Evolutionary conservation across 2,113 vertebrate genomes (phyloP), one percentile per base, ranked within the genome.

Genomic region (Pituophis catenifer): DNA sequence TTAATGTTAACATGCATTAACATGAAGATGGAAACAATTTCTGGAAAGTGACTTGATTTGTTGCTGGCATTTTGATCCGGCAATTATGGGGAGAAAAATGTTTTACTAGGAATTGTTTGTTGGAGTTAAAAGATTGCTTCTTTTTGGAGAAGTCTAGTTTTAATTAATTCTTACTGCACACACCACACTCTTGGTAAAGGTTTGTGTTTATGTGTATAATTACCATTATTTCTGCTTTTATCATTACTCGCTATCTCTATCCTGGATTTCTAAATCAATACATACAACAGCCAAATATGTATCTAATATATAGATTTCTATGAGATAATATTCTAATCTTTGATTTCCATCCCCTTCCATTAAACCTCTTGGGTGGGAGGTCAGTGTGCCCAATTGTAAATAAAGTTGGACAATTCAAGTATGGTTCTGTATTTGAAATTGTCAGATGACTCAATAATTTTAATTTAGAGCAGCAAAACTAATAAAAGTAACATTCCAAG

Each of bases 11-110:
- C 5, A 70, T 33, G 12, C 75, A 81, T 81, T 95, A 17, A 89
- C 57, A 91, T 70, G 93, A 93, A 91, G 65, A 86, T 90, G 89
- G 8, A 91, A 93, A 81, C 33, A 81, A 44, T 81, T 81, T 81
- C 33, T 81, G 70, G 70, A 38, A 81, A 38, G 33, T 81, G 75
- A 21, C 17, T 81, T 38, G 21, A 5, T 81, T 21, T 81, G 17
- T 81, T 0, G 8, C 75, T 81, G 75, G 33, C 59, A 59, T 48
- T 92, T 92, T 92, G 4, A 15, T n/a, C 10, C 62, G 17, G 55
- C 38, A 44, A n/a, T 33, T 53, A 10, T 38, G 33, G 29, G 23
- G 24, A 44, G 53, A 52, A 9, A 85, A 70, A 23, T 26, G 3
- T 91, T 91, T 52, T 19, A 81, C 75, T 1, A 81, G 33, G 33